Base-by-base conservation (phyloP, 2,797 vertebrate species). In the Anniella stebbinsi region DNA sequence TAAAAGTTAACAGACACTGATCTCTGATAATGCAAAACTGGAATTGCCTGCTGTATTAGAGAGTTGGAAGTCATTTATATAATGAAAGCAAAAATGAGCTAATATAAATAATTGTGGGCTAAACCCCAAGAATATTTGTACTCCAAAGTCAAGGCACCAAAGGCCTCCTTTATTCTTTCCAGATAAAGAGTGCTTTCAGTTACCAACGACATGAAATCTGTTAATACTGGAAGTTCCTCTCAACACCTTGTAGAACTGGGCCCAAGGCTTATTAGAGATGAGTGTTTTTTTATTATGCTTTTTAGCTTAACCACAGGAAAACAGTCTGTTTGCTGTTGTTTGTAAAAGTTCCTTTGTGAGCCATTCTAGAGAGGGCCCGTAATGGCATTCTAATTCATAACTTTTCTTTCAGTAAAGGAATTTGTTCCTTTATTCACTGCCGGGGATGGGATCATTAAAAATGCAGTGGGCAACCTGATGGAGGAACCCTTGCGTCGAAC, bases 81-180 rank as follows among this genome's bases (percentile, higher is more conserved):
- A 93, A 92, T 93, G 94, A 94, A 93, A 96, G 88, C 95, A 94
- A 96, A 92, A 88, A 95, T 93, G 94, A 91, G 80, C 90, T 91
- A 88, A 87, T 92, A 69, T 96, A 96, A 95, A 66, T 96, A 96
- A 96, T 96, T 96, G 94, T 7, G 91, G 95, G 92, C 92, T 95
- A 94, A 87, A 92, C 93, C 94, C 89, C 93, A 91, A 89, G 93
- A 95, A 95, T 93, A 96, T 94, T 95, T 95, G 93, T 91, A 93
- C 95, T 95, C 93, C 91, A 93, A 80, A 0, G 95, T 95, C 95
- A 95, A 96, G 91, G 89, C 0, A 0, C 87, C 82, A 48, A 93
- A 87, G 89, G 82, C 60, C 21, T 69, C 12, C 38, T 88, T 91
- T 93, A 94, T 95, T 95, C 89, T 94, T 95, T 95, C 88, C 93